Base-by-base conservation (phyloP, 2,113 vertebrate genomes). In the Setophaga petechia region DNA sequence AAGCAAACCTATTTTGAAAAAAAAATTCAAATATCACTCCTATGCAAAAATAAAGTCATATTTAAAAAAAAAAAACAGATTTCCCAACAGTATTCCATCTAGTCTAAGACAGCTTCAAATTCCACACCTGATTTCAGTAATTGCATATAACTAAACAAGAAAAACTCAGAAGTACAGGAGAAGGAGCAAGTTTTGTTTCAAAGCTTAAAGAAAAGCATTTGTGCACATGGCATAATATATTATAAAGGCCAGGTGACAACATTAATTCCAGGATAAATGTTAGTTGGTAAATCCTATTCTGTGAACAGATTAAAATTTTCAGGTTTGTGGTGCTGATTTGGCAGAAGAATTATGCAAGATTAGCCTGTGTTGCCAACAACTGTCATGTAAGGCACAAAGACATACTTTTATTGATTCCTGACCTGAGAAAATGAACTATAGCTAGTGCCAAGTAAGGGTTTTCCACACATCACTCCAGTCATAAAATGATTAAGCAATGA, bases 401-500 rank as follows among this genome's bases (percentile, higher is more conserved):
- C 12, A 44, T 21, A 47, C 22, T 94, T 66, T 6, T 55, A 83
- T n/a, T 65, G 66, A 88, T 92, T 71, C 24, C 35, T 71, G 75
- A 87, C 72, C 52, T 71, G 51, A 87, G 68, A 72, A 93, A 97
- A 89, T 41, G 51, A 90, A 65, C 44, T 68, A 72, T 6, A 68
- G 44, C 33, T 61, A 72, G 33, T 52, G 43, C 62, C 52, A 44
- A 30, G 31, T 14, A 72, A 59, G 52, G 65, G 44, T 31, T 58
- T 66, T 55, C 73, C 62, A 95, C 63, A 73, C 33, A 77, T 62
- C n/a, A 63, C 39, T 76, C 25, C 33, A 43, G 47, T 77, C 65
- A 82, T 89, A 61, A 33, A 44, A 94, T 91, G 27, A 93, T 68
- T 93, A 82, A 30, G 46, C 88, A 94, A 83, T 10, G 74, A 94